phyloP scores from a whole-genome alignment of 2,888 invertebrate species.

The Corbicula japonica region DNA sequence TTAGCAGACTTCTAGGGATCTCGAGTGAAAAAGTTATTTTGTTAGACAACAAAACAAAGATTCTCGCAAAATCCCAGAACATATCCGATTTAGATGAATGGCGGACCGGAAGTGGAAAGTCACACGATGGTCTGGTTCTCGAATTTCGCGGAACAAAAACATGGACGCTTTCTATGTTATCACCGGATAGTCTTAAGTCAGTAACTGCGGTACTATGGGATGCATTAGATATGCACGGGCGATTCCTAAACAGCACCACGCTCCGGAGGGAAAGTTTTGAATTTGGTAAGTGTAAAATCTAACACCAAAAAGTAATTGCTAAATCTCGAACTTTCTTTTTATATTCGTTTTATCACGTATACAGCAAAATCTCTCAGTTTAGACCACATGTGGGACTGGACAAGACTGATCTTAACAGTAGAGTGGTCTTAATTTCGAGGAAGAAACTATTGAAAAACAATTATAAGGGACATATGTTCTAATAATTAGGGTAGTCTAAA shows the following conservation, averaged over 20 bases:
- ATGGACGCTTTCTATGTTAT: constrained; percentile 88
- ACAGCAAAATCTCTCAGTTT: no score
- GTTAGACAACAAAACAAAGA: constrained; percentile 89
- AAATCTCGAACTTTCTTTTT: no score
- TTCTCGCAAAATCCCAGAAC: constrained; percentile 88
- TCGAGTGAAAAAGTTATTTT: constrained; percentile 89
- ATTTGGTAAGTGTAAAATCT: constrained; percentile 77
- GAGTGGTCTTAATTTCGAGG: no score
- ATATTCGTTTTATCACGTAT: no score
- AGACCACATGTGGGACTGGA: no score
- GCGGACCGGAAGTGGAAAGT: constrained; percentile 89
- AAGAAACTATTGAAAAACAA: no score
- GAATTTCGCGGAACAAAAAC: constrained; percentile 89
- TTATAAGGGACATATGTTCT: no score
- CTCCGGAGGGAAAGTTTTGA: constrained; percentile 82
- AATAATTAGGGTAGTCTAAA: no score
- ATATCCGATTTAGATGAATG: constrained; percentile 89
- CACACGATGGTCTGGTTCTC: constrained; percentile 89
- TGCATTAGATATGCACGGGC: constrained; percentile 88
- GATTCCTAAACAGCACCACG: constrained; percentile 80
- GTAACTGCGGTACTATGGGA: constrained; percentile 89
- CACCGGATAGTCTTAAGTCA: constrained; percentile 87
- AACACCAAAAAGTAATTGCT: no score
- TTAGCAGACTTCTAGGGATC: constrained; percentile 89
- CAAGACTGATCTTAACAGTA: no score